A percentile compares a stretch with the other conserved stretches of the same genome.
These are phyloP conservation scores for Pagrus major DNA, from an alignment of 2,113 vertebrate species.

Conservation along the genomic window DNA sequence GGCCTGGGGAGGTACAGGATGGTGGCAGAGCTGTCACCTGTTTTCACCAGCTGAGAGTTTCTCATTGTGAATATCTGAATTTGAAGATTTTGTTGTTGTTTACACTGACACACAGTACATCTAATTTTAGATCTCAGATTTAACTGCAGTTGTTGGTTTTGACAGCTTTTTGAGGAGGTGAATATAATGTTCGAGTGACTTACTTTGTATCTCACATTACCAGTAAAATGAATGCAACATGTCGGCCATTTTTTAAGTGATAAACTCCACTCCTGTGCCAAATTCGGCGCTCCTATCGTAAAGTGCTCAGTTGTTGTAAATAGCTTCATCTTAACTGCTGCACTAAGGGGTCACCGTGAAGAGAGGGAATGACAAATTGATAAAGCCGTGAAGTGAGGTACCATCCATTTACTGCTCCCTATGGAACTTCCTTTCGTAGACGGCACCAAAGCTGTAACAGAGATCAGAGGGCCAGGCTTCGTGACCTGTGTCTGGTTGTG, in stretches of 20 bases:
- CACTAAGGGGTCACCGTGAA: slow-evolving; percentile 59
- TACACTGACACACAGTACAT: slow-evolving; percentile 8
- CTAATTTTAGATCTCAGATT: slow-evolving; percentile 40
- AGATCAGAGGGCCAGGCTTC: slow-evolving; percentile 74
- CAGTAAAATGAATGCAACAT: slow-evolving; percentile 37
- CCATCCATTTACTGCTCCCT: slow-evolving; percentile 77
- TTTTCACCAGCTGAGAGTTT: slow-evolving; percentile 44
- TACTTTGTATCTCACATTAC: slow-evolving; percentile 18
- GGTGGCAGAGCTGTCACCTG: slow-evolving; percentile 63
- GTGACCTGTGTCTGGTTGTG: slow-evolving; percentile 72
- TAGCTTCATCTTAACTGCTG: slow-evolving; percentile 53
- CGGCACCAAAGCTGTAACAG: slow-evolving; percentile 64
- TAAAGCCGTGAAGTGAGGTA: slow-evolving; percentile 70
- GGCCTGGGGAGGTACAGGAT: slow-evolving; percentile 64
- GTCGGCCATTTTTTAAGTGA: slow-evolving; percentile 27
- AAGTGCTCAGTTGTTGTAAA: slow-evolving; percentile 65
- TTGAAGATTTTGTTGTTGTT: slow-evolving; percentile 27
- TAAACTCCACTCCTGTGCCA: slow-evolving; percentile 34
- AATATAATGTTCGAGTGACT: neutral
- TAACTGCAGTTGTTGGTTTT: slow-evolving; percentile 17
- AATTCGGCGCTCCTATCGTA: slow-evolving; percentile 48
- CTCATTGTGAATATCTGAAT: slow-evolving; percentile 33
- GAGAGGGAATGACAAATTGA: slow-evolving; percentile 83
- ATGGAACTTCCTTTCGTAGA: slow-evolving; percentile 72
- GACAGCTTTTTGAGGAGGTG: slow-evolving; percentile 26